phyloP scores from a whole-genome alignment of 1,140 invertebrate species.

The Cydia splendana region DNA sequence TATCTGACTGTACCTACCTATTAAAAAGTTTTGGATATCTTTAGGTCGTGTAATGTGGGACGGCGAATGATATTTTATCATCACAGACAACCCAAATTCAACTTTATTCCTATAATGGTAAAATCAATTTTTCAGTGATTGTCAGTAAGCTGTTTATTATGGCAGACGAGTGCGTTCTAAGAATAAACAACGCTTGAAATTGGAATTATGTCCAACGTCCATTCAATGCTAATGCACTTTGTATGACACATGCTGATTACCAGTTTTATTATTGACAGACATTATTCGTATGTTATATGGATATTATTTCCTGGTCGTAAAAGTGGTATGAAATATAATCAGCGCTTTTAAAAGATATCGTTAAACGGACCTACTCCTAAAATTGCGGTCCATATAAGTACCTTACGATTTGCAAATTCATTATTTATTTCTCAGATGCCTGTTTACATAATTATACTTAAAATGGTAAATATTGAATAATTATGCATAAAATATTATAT shows the following conservation, averaged over 20 bases:
- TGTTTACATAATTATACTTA: no score
- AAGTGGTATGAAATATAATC: background rate
- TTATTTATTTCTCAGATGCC: no score
- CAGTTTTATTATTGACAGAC: background rate
- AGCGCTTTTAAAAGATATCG: background rate
- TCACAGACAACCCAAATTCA: background rate
- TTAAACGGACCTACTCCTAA: background rate
- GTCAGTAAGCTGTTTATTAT: background rate
- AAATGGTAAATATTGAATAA: no score
- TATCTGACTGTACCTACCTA: no score
- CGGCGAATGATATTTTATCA: background rate
- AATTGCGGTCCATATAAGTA: background rate
- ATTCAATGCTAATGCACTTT: conserved; percentile 47
- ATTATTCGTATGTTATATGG: background rate
- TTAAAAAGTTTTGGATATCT: background rate
- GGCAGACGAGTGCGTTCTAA: conserved; percentile 27
- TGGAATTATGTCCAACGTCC: conserved; percentile 37
- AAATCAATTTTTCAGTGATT: background rate
- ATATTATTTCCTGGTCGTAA: conserved; percentile 5
- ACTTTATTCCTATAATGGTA: background rate
- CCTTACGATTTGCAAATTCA: no score
- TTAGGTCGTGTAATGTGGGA: background rate
- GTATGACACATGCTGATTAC: conserved; percentile 34
- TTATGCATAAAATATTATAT: no score
- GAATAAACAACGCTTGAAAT: conserved; percentile 28